Evolutionary conservation across 92 coral and sea anemone genomes (phyloP).

Genomic region (Palythoa grandiflora): DNA sequence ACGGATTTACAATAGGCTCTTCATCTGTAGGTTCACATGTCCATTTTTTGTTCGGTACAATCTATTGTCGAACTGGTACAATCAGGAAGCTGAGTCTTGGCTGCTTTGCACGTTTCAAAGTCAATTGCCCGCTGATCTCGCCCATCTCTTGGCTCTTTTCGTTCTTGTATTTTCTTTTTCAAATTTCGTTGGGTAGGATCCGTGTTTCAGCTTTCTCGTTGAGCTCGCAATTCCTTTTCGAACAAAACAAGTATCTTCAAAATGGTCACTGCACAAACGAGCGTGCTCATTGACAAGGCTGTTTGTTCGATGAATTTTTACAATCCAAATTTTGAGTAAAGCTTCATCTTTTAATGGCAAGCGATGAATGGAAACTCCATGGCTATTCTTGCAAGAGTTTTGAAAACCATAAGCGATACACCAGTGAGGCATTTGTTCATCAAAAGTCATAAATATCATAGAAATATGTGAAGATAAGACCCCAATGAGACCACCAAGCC

Average conservation of each 20-base stretch:
- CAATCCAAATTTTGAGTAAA: slow-evolving; percentile 57
- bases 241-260: slow-evolving; percentile 43
- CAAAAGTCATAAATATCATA: neutral
- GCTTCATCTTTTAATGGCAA: slow-evolving; percentile 56
- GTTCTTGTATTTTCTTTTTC: no score
- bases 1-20: neutral
- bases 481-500: neutral
- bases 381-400: neutral
- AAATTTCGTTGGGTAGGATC: slow-evolving; percentile 24
- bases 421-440: slow-evolving; percentile 16
- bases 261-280: slow-evolving; percentile 68
- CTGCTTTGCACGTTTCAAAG: slow-evolving; percentile 9
- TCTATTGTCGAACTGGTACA: slow-evolving; percentile 7
- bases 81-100: slow-evolving; percentile 4
- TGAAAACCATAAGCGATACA: neutral
- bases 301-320: slow-evolving; percentile 62
- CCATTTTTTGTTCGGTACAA: neutral
- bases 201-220: slow-evolving; percentile 4
- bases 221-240: slow-evolving; percentile 3
- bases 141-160: no score
- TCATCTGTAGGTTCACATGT: neutral
- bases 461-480: neutral
- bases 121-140: neutral
- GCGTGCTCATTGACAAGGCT: slow-evolving; percentile 64
- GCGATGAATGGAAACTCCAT: slow-evolving; percentile 38